Evolutionary conservation across 2,797 vertebrate species (phyloP).

Genomic region (Cygnus olor): DNA sequence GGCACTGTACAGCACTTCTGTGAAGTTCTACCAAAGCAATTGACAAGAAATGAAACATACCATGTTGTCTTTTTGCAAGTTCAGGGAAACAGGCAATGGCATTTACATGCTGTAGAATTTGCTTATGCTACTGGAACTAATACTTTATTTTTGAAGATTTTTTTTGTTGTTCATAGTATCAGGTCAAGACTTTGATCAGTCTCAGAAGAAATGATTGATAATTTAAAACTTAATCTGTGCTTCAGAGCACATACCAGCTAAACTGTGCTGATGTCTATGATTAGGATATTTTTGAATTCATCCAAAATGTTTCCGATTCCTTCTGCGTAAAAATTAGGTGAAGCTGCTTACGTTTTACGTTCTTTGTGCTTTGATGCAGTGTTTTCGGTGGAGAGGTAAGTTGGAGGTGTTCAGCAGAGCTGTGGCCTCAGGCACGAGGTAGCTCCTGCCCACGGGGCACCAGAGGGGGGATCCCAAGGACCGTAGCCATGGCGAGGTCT

Average conservation of each 20-base stretch:
- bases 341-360: not conserved
- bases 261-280: not conserved
- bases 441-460: too few species aligned
- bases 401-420: not conserved
- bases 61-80: not conserved
- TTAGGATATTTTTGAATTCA: not conserved
- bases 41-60: not conserved
- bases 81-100: not conserved
- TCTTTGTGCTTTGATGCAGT: not conserved
- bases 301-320: not conserved
- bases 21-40: not conserved
- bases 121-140: not conserved
- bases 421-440: accelerated
- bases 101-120: not conserved
- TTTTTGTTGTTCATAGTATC: not conserved
- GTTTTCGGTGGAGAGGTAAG: accelerated
- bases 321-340: not conserved
- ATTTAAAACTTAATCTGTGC: not conserved
- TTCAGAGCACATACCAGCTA: not conserved
- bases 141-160: not conserved
- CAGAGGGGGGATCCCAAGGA: accelerated
- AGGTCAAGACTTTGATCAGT: not conserved
- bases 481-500: accelerated
- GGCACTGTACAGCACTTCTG: not conserved
- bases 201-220: not conserved